Base-by-base conservation (phyloP, 1,140 invertebrate species). In the Drosophila arawakana region DNA sequence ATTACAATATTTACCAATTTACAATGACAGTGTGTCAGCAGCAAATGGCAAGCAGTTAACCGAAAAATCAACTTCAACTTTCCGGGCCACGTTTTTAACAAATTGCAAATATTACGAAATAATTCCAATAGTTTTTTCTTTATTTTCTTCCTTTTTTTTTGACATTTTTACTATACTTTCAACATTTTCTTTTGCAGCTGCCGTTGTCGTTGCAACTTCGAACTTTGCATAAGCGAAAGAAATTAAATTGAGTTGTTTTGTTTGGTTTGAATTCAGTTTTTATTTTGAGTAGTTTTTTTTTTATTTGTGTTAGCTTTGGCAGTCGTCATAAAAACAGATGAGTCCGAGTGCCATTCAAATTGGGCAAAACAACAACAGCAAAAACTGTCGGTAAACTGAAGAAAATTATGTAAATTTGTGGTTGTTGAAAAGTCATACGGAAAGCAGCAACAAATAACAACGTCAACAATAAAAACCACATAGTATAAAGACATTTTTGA, bases 101-200 rank as follows among this genome's bases (percentile, higher is more conserved):
- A 83, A 75, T 83, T 80, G 68, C 59, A 83, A 88, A 83, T 89
- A 80, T 88, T 88, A 88, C 70, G 76, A 88, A 88, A 83, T 88
- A 73, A 83, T 89, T 77, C 72, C 77, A 55, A 68, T 81, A 66
- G 61, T 65, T 78, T 79, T 79, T 69, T 55, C 18, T 10, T 43
- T 43, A 15, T 15, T 15, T 15, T 15, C 1, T 15, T 15, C 1
- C 1, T 3, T 43, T 43, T 43, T 11, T 25, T 18, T 8, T 2
- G 18, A 21, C 0, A 21, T 35, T 21, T 58, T 52, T 61, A 4
- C 18, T 15, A 15, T 34, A 47, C 41, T 18, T 46, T 54, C 34
- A 47, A 54, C 50, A 49, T 30, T 57, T 46, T 58, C 25, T 30
- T 30, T 30, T 30, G 63, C 39, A 47, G 43, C 61, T 66, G 50